Evolutionary conservation across 53 echinoderm and acorn worm species (phyloP), one percentile per base, ranked within the genome.

Genomic region (Patiria pectinifera): DNA sequence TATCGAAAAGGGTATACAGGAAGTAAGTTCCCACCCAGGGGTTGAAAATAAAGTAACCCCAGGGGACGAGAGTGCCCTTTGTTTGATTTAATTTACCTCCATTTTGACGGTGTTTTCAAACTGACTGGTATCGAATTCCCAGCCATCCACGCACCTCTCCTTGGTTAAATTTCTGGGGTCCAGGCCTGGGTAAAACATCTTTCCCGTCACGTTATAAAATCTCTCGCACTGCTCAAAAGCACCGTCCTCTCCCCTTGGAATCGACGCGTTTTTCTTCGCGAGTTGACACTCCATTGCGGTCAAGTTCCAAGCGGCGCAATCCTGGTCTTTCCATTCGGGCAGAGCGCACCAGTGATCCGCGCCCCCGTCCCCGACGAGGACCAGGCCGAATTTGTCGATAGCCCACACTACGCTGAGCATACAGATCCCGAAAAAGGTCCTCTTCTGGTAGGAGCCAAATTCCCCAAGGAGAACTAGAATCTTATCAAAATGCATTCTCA

Each of bases 291-390:
- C 87, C 11, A 26, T 72, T 7, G 76, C 59, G 6, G 92, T 85
- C 59, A 95, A 23, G 60, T 94, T 87, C 97, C 97, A 97, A 69
- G 61, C 80, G 19, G 83, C 80, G 81, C 97, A 97, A 70, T 95
- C 83, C 18, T 92, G 91, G 44, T 78, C 35, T 19, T 95, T 91
- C 93, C 95, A 95, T 44, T 92, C 75, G 7, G 91, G 83, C 47
- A 92, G 91, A 35, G 94, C 91, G 80, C 97, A 97, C 91, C 92
- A 97, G 83, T 96, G 95, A 49, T 96, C 96, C 23, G 94, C 93
- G 21, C 92, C 35, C 35, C 0, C 83, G 22, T 91, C 93, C 53
- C 94, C 96, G 9, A 95, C 91, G 82, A 97, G 96, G 13, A 97
- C 97, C 84, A 96, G 97, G 61, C 93, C 94, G 59, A 97, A 88